Percentiles rank a stretch among this genome's conserved stretches.
Evolutionary conservation across 2,113 vertebrate genomes (phyloP).

Genomic region (Paratilapia polleni): DNA sequence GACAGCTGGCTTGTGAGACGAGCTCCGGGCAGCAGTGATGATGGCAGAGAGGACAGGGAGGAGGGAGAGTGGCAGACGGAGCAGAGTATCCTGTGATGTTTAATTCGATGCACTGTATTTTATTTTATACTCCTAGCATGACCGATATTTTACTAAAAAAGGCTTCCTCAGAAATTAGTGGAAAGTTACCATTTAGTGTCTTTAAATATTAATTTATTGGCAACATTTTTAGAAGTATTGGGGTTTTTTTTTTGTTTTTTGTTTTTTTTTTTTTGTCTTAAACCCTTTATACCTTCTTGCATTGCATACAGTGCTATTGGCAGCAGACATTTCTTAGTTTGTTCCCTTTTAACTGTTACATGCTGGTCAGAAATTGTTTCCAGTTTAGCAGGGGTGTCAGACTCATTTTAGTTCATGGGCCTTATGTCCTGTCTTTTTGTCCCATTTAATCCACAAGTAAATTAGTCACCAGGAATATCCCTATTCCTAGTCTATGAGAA

Average conservation of each 20-base stretch:
- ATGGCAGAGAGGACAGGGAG: constrained; percentile 10
- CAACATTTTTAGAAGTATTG: background rate
- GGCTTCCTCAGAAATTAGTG: background rate
- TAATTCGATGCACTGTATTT: background rate
- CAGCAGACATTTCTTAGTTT: background rate
- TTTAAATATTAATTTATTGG: background rate
- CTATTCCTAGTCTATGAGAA: too few species aligned
- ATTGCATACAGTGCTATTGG: background rate
- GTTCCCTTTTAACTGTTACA: background rate
- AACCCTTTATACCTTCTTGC: background rate
- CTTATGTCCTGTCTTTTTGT: too few species aligned
- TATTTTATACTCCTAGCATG: background rate
- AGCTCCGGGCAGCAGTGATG: constrained; percentile 35
- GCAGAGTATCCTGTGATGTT: constrained; percentile 3
- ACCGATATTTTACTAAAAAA: background rate
- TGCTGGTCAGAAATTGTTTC: background rate
- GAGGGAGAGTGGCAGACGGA: background rate
- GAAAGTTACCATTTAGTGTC: background rate
- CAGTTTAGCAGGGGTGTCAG: too few species aligned
- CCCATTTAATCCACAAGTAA: too few species aligned
- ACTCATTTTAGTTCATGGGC: too few species aligned
- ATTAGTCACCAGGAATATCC: too few species aligned
- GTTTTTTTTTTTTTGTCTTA: background rate
- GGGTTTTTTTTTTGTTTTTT: too few species aligned
- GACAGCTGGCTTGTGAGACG: constrained; percentile 72